Evolutionary conservation across 2,888 invertebrate genomes (phyloP).

Genomic region (Lycophotia porphyrea): DNA sequence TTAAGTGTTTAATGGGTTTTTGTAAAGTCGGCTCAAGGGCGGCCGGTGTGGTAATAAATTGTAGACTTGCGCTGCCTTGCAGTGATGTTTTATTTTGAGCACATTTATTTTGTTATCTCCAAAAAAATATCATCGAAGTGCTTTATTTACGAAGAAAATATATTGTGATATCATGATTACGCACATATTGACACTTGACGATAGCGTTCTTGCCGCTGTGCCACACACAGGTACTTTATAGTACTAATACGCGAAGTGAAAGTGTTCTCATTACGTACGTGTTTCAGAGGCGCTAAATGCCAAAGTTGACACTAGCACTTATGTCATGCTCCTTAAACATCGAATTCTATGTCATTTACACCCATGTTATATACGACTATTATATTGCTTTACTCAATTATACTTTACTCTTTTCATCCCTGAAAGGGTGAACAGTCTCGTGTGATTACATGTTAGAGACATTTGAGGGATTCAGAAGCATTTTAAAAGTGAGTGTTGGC

Average conservation of each 20-base stretch:
- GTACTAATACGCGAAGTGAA: conserved; percentile 46
- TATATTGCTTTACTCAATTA: neutral
- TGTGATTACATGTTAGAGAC: neutral
- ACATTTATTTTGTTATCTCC: neutral
- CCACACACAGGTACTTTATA: conserved; percentile 1
- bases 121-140: neutral
- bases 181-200: conserved; percentile 6
- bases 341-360: conserved; percentile 15
- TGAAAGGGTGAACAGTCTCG: neutral
- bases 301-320: conserved; percentile 25
- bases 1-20: conserved; percentile 25
- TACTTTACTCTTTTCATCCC: neutral
- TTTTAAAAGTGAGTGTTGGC: neutral
- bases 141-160: neutral
- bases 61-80: neutral
- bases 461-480: neutral
- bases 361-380: neutral
- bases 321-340: conserved; percentile 15
- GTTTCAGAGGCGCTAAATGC: conserved; percentile 49
- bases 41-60: conserved; percentile 16
- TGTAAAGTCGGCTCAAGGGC: conserved; percentile 33
- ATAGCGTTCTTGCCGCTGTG: conserved; percentile 16
- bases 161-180: neutral
- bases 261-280: conserved; percentile 52
- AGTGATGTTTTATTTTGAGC: conserved; percentile 10